Percentiles rank a stretch among this genome's conserved stretches.
Conservation (phyloP, 2,113 vertebrate species). For the Globicephala melas region DNA sequence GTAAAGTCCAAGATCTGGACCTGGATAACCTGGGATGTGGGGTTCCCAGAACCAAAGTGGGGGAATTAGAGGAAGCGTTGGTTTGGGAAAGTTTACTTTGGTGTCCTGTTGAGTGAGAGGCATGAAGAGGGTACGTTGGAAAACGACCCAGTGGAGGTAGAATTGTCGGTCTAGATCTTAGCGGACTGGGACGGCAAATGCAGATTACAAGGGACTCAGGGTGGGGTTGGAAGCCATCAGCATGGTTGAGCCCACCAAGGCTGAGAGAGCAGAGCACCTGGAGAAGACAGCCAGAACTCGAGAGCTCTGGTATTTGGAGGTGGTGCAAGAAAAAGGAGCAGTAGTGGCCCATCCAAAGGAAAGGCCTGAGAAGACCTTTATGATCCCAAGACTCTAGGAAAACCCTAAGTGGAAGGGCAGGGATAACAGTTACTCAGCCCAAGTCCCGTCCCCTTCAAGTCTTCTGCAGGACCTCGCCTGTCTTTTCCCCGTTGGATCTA, state of each 20-base stretch:
- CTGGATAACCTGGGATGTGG: background rate
- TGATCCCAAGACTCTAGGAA: background rate
- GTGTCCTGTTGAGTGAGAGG: fast-evolving
- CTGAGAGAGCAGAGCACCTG: fast-evolving
- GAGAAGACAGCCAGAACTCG: background rate
- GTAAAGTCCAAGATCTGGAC: background rate
- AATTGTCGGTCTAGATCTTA: background rate
- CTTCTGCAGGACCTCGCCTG: fast-evolving
- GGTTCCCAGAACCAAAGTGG: background rate
- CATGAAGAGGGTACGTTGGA: no score
- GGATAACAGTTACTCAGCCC: no score
- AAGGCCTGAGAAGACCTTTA: background rate
- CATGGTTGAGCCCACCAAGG: no score
- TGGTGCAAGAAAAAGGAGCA: background rate
- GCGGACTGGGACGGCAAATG: background rate
- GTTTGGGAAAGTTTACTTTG: background rate
- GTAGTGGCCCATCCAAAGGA: background rate
- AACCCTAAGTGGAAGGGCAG: background rate
- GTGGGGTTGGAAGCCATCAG: background rate
- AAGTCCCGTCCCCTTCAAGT: background rate
- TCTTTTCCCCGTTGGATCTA: background rate
- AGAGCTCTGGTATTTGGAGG: background rate
- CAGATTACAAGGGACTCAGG: fast-evolving
- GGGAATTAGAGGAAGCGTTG: fast-evolving
- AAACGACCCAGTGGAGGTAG: background rate